Evolutionary conservation across 2,113 vertebrate species (phyloP), one percentile per base, ranked within the genome.

Genomic region (Plecotus auritus): DNA sequence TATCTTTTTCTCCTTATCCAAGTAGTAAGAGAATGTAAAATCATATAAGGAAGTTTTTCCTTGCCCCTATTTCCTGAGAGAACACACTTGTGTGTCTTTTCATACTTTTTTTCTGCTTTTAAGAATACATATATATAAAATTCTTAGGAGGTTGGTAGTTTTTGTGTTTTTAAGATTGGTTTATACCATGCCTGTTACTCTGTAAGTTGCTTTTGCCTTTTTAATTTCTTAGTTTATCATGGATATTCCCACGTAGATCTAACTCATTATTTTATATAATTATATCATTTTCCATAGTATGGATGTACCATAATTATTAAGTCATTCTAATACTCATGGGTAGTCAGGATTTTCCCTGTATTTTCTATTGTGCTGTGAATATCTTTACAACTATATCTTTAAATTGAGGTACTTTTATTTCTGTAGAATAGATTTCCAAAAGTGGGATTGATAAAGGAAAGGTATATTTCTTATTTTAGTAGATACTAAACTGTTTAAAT

Each of bases 1-100:
- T 90, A 69, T 61, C 11, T 47, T 90, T 78, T 85, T 42, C 40
- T 90, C 22, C 35, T 90, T 72, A 61, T 51, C 67, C 35, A 95
- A 22, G 12, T 74, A 69, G 35, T 87, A 88, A 96, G 20, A 77
- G n/a, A 90, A 91, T 91, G 23, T 89, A 61, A 32, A 85, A 80
- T 37, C 85, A n/a, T 23, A 45, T 86, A 64, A 84, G 32, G 37
- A 88, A 64, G 26, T 47, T 61, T 80, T 88, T 61, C 0, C 32
- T 4, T 89, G 20, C 4, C 13, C 32, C 3, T 22, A 0, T 94
- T 94, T 88, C 56, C 81, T 85, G 22, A 77, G 51, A 51, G 91
- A 72, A 83, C 35, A 92, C 32, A 59, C 17, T 69, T 90, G 16
- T 67, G 14, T 93, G 90, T 78, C 32, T 78, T 96, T 82, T 45